These are phyloP conservation scores for Brenthis ino DNA, from an alignment of 2,888 invertebrate genomes.

Conservation along the genomic window DNA sequence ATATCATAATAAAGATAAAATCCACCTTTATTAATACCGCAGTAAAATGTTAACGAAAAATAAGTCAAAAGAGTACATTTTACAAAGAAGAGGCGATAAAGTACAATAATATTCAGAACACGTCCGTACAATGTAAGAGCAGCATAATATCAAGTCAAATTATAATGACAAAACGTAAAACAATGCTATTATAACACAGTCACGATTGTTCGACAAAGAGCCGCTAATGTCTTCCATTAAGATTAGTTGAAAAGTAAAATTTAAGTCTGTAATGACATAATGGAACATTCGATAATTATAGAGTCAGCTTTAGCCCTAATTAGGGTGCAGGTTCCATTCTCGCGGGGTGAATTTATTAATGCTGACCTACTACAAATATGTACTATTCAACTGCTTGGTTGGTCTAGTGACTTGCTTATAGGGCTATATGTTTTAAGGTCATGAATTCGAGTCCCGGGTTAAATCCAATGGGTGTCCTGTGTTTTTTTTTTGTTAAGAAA, in stretches of 20 bases:
- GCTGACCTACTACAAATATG: no score
- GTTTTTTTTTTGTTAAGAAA: no score
- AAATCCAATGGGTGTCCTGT: no score
- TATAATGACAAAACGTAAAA: conserved; percentile 28
- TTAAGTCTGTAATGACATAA: conserved; percentile 32
- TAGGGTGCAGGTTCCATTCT: background rate
- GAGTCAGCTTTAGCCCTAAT: background rate
- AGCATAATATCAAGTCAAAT: conserved; percentile 20
- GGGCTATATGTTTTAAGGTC: no score
- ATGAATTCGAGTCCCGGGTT: no score
- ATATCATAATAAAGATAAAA: no score
- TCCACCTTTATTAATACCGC: no score
- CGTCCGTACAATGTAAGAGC: conserved; percentile 7
- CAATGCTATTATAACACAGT: conserved; percentile 25
- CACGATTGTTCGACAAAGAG: conserved; percentile 43
- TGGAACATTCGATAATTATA: conserved; percentile 16
- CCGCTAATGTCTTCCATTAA: conserved; percentile 52
- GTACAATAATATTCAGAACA: conserved; percentile 8
- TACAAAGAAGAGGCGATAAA: background rate
- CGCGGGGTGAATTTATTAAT: no score
- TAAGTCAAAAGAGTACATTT: background rate
- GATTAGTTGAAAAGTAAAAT: conserved; percentile 39
- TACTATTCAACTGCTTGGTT: no score
- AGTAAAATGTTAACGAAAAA: no score
- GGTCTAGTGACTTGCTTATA: no score